Percentiles rank a stretch among this genome's conserved stretches.
phyloP scores from a whole-genome alignment of 1,140 invertebrate species.

The Drosophila mojavensis region DNA sequence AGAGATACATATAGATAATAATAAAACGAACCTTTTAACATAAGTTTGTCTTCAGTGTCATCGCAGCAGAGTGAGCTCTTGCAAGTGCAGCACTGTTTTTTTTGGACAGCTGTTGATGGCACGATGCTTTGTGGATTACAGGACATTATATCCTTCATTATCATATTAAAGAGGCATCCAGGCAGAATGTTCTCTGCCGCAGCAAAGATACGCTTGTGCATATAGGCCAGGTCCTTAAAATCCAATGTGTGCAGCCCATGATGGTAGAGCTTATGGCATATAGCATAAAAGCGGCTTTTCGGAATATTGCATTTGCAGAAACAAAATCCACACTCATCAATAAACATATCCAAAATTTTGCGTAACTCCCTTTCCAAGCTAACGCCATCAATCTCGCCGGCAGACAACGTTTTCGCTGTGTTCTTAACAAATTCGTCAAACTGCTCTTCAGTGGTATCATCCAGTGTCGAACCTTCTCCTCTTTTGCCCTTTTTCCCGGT shows the following conservation, averaged over 20 bases:
- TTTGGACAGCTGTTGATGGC: background rate
- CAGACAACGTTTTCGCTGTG: slow-evolving; percentile 45
- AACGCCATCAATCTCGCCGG: slow-evolving; percentile 56
- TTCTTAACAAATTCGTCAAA: slow-evolving; percentile 59
- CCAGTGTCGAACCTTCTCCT: slow-evolving; percentile 1
- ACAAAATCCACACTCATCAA: slow-evolving; percentile 70
- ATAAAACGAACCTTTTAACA: slow-evolving; percentile 34
- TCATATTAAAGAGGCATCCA: slow-evolving; percentile 65
- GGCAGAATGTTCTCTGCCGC: slow-evolving; percentile 66
- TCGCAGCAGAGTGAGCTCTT: slow-evolving; percentile 60
- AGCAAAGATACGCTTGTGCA: slow-evolving; percentile 68
- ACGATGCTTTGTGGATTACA: slow-evolving; percentile 6
- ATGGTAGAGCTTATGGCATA: slow-evolving; percentile 68
- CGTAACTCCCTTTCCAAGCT: slow-evolving; percentile 60
- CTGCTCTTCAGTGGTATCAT: slow-evolving; percentile 44
- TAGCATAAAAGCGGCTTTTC: slow-evolving; percentile 68
- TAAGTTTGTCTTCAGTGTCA: slow-evolving; percentile 40
- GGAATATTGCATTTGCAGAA: slow-evolving; percentile 69
- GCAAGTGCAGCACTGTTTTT: slow-evolving; percentile 57
- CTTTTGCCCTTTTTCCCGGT: background rate
- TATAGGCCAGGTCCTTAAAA: slow-evolving; percentile 64
- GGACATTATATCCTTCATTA: slow-evolving; percentile 55
- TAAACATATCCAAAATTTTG: slow-evolving; percentile 68
- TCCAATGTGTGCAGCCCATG: slow-evolving; percentile 57
- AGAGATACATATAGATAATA: background rate